phyloP scores from a whole-genome alignment of 2,888 invertebrate species.

The Sipunculus nudus region DNA sequence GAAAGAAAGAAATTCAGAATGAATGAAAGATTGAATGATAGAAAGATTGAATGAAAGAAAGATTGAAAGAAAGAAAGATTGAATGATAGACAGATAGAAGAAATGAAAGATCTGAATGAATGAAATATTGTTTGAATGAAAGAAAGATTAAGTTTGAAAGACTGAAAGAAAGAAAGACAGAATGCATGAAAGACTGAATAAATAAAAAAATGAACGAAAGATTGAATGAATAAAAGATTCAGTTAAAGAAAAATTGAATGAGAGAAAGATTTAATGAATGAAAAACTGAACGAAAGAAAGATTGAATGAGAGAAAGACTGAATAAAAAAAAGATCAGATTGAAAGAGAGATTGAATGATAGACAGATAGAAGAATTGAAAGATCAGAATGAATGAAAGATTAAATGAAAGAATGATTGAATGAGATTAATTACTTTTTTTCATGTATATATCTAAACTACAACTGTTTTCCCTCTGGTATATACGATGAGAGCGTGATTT shows the following conservation, averaged over 20 bases:
- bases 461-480: too few species aligned
- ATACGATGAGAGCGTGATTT: too few species aligned
- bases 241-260: conserved; percentile 1
- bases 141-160: conserved; percentile 9
- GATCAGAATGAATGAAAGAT: conserved; percentile 9
- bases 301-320: conserved; percentile 2
- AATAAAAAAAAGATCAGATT: conserved; percentile 3
- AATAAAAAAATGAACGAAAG: conserved; percentile 3
- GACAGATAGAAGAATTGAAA: conserved; percentile 5
- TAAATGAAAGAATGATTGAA: conserved; percentile 5
- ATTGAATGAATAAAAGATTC: conserved; percentile 1
- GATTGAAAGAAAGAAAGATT: conserved; percentile 8
- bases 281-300: conserved; percentile 5
- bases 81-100: conserved; percentile 6
- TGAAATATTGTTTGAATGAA: conserved; percentile 6
- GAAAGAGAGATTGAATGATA: conserved; percentile 6
- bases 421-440: too few species aligned
- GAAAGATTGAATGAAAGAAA: conserved; percentile 5
- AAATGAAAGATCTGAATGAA: conserved; percentile 9
- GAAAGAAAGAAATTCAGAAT: conserved; percentile 2
- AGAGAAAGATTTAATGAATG: conserved; percentile 3
- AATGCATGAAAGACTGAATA: too few species aligned
- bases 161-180: conserved; percentile 5
- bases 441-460: too few species aligned
- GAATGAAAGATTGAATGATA: conserved; percentile 5